phyloP scores from a whole-genome alignment of 2,113 vertebrate species.

The Esox niger region DNA sequence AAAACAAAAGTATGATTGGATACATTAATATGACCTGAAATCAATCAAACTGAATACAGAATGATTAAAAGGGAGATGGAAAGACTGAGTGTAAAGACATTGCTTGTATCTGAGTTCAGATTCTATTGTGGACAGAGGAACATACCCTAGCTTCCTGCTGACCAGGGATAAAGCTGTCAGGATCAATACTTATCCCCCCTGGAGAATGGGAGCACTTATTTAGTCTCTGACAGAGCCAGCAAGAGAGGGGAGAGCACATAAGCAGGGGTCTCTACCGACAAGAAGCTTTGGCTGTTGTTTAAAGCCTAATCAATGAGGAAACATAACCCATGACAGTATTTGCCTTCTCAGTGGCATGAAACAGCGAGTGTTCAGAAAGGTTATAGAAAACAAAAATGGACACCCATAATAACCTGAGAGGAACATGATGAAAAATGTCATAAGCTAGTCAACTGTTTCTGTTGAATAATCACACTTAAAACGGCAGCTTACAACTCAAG shows the following conservation, averaged over 20 bases:
- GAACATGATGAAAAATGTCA: conserved; percentile 4
- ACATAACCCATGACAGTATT: conserved; percentile 54
- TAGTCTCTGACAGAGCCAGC: conserved; percentile 28
- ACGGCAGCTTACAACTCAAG: too few species aligned
- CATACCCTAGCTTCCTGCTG: neutral
- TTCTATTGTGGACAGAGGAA: conserved; percentile 28
- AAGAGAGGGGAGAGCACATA: conserved; percentile 58
- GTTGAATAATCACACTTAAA: neutral
- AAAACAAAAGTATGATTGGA: too few species aligned
- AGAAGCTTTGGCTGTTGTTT: conserved; percentile 62
- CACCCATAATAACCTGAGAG: too few species aligned
- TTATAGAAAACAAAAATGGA: conserved; percentile 45
- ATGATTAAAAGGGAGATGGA: neutral
- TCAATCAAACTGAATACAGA: neutral
- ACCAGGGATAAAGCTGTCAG: conserved; percentile 50
- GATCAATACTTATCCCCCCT: conserved; percentile 49
- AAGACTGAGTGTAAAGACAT: neutral
- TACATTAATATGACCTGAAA: neutral
- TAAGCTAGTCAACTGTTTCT: neutral
- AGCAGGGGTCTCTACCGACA: conserved; percentile 53
- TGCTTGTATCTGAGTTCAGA: too few species aligned
- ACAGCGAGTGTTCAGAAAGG: conserved; percentile 18
- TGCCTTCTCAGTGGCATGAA: too few species aligned
- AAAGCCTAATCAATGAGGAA: conserved; percentile 69
- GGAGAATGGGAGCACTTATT: conserved; percentile 56